Base-by-base conservation (phyloP, 2,113 vertebrate genomes). In the Meles meles region DNA sequence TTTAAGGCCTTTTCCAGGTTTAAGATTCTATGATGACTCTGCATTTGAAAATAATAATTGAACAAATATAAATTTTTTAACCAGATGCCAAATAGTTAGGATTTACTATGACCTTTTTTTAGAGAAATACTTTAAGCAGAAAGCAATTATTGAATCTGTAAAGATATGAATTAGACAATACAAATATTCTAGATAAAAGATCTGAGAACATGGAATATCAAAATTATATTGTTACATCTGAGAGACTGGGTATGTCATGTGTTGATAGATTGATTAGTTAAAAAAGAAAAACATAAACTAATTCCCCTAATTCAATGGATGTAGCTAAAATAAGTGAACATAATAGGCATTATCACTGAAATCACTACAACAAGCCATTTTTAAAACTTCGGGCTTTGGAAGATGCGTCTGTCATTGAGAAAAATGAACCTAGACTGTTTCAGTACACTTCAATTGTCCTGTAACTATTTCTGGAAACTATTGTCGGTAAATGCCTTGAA, bases 11-110 rank as follows among this genome's bases (percentile, higher is more conserved):
- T n/a, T 44, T 87, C 37, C 13, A 74, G 23, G 71, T 29, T 85
- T 89, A 80, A 94, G 37, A 87, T 39, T 89, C 55, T 65, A 34
- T 82, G 88, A 79, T 91, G 52, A 95, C 23, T 86, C n/a, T 76
- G 2, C 39, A 77, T 37, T 13, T 65, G 10, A 69, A 93, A 88
- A 88, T 47, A 77, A 55, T 90, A 88, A 57, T 39, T 47, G 39
- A 92, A 37, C 39, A 91, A 84, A 88, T 85, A 67, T 17, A 93
- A 37, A 79, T 93, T 59, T 88, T 85, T 85, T 20, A 71, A 87
- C 5, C 3, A 76, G 69, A 65, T 92, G 39, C 12, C 44, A 76
- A 79, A 83, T 76, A 92, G 20, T 91, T 95, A 80, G 10, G 37
- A 91, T 90, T 74, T 57, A n/a, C 49, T 79, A 80, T 12, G 17